A percentile compares a stretch with the other conserved stretches of the same genome.
These are phyloP conservation scores for Meteorus sp. DNA, from an alignment of 1,140 invertebrate species.

Conservation along the genomic window DNA sequence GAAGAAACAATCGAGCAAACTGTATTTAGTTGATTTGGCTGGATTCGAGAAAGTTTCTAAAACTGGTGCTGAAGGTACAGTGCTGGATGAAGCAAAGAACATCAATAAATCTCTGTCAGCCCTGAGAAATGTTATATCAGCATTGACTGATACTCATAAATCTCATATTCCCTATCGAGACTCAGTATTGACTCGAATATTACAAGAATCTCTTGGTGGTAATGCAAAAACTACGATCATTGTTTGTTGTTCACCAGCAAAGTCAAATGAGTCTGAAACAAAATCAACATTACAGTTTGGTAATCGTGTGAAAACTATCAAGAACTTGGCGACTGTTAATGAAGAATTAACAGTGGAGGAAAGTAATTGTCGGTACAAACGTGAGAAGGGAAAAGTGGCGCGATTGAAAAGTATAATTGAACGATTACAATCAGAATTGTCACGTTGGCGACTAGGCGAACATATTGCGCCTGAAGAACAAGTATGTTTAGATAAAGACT, in stretches of 20 bases:
- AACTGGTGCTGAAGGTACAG: conserved; percentile 98
- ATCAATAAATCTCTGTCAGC: conserved; percentile 99
- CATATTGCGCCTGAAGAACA: conserved; percentile 92
- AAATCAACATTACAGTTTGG: conserved; percentile 99
- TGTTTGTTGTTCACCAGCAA: conserved; percentile 98
- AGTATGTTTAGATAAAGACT: conserved; percentile 76
- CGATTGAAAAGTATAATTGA: conserved; percentile 90
- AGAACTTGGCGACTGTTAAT: conserved; percentile 99
- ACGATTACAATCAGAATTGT: conserved; percentile 86
- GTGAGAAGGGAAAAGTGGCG: conserved; percentile 93
- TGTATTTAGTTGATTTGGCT: conserved; percentile 99
- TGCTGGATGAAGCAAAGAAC: conserved; percentile 99
- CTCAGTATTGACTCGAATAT: conserved; percentile 96
- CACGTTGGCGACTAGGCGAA: conserved; percentile 86
- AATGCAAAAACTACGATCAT: conserved; percentile 99
- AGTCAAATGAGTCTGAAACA: conserved; percentile 98
- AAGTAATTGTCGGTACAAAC: conserved; percentile 98
- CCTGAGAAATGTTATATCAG: conserved; percentile 98
- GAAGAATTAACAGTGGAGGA: conserved; percentile 99
- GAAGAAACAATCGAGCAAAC: conserved; percentile 97
- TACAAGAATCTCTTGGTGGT: conserved; percentile 98
- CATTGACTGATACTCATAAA: conserved; percentile 98
- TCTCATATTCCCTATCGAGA: conserved; percentile 99
- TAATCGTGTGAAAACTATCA: conserved; percentile 93
- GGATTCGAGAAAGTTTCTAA: conserved; percentile 99